These are phyloP conservation scores for Enteromius unitaeniatus DNA, from an alignment of 2,797 vertebrate species.

Conservation along the genomic window DNA sequence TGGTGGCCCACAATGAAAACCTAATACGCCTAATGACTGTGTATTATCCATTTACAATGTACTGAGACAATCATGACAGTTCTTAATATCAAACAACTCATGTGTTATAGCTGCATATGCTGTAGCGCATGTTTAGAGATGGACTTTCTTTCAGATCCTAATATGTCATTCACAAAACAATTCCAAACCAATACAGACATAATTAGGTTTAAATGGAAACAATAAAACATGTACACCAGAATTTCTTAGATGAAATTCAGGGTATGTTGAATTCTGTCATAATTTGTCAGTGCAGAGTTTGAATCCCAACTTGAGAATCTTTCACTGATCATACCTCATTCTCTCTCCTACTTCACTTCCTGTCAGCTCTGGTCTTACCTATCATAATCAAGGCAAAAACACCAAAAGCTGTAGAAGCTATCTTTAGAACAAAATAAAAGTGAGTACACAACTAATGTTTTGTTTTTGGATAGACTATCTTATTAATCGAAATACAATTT, in stretches of 20 bases:
- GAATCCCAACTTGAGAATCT: not conserved
- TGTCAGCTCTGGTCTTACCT: not conserved
- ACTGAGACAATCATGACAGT: constrained; percentile 40
- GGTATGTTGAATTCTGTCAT: not conserved
- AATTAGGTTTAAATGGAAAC: not conserved
- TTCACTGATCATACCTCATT: not conserved
- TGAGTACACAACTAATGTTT: not conserved
- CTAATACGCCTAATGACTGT: constrained; percentile 47
- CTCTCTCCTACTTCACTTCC: not conserved
- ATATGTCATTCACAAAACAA: not conserved
- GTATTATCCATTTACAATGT: constrained; percentile 52
- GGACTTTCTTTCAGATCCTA: constrained; percentile 1
- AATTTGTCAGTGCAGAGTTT: not conserved
- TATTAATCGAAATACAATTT: not conserved
- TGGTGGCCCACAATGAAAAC: constrained; percentile 50
- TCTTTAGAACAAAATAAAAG: not conserved
- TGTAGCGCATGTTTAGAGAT: constrained; percentile 20
- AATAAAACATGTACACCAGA: not conserved
- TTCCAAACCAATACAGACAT: not conserved
- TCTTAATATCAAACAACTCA: not conserved
- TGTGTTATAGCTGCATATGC: constrained; percentile 19
- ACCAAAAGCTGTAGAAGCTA: not conserved
- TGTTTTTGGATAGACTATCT: not conserved
- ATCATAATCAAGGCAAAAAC: not conserved
- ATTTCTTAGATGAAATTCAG: not conserved